Base-by-base conservation (phyloP, 2,888 invertebrate species). In the Alcis repandata region DNA sequence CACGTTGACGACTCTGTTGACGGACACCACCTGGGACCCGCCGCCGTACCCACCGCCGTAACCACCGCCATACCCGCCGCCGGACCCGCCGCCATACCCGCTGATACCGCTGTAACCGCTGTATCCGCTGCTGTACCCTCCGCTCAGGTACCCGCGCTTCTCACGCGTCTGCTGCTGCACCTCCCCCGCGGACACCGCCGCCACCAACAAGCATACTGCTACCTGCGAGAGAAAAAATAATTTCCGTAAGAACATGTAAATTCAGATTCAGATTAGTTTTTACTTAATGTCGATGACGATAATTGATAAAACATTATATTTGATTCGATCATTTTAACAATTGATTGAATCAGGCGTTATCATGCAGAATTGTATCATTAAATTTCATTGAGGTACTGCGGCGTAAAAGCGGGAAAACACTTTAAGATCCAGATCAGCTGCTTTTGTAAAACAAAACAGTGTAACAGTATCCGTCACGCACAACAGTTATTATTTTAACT, bases 1-100 rank as follows among this genome's bases (percentile, higher is more conserved):
- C 46, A 81, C 82, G 77, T 80, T 81, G 63, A 83, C 78, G 62
- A 82, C 78, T 73, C 79, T 81, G 68, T 79, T 74, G 73, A 80
- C 77, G 66, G 79, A 68, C 73, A 82, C 71, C 64, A 81, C 72
- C 71, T 75, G 77, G n/a, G 78, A 48, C 4, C 56, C 65, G 17
- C 64, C 67, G 17, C 70, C 64, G 43, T 73, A 60, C 41, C 72
- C 61, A 46, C 63, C 63, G 59, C 61, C 63, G 63, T 69, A 65
- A 38, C 67, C 69, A 41, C 62, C 63, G 54, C 58, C 17, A 61
- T 60, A 49, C 51, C 63, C 65, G 15, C 64, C 36, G 48, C 53
- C 56, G 41, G 56, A 54, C 3, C 59, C 52, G 40, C 60, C 9
- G 17, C 22, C 6, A 52, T 51, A 60, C 13, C 67, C 49, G 36